Conservation (phyloP, 2,888 invertebrate species). For the Sminthurinus aureus region DNA sequence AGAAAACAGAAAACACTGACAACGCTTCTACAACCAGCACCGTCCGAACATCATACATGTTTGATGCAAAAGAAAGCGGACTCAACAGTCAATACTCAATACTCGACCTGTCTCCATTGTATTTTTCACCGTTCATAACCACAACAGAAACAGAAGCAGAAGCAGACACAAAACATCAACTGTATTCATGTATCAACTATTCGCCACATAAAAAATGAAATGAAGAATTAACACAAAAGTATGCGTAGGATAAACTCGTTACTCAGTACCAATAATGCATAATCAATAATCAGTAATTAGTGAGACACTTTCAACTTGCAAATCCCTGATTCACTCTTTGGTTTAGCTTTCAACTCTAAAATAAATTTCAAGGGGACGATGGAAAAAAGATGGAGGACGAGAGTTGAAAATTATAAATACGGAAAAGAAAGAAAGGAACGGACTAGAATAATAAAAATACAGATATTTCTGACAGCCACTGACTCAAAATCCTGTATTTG, state of each 20-base stretch:
- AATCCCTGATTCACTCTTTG: background rate
- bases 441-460: background rate
- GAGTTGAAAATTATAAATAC: background rate
- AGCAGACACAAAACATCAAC: too few species aligned
- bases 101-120: too few species aligned
- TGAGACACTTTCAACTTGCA: background rate
- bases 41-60: background rate
- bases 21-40: background rate
- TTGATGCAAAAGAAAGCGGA: background rate
- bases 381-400: background rate
- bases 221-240: too few species aligned
- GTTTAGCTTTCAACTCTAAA: background rate
- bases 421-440: background rate
- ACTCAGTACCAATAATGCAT: too few species aligned
- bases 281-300: background rate
- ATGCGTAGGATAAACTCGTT: too few species aligned
- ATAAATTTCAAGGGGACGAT: background rate
- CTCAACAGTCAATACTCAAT: background rate
- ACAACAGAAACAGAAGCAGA: too few species aligned
- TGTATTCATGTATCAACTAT: too few species aligned
- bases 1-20: too few species aligned
- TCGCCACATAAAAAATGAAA: too few species aligned
- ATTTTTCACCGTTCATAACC: too few species aligned
- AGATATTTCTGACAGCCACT: conserved; percentile 32
- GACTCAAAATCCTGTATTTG: conserved; percentile 42